These are phyloP conservation scores for Entomyzon cyanotis DNA, from an alignment of 2,113 vertebrate genomes.

Conservation along the genomic window DNA sequence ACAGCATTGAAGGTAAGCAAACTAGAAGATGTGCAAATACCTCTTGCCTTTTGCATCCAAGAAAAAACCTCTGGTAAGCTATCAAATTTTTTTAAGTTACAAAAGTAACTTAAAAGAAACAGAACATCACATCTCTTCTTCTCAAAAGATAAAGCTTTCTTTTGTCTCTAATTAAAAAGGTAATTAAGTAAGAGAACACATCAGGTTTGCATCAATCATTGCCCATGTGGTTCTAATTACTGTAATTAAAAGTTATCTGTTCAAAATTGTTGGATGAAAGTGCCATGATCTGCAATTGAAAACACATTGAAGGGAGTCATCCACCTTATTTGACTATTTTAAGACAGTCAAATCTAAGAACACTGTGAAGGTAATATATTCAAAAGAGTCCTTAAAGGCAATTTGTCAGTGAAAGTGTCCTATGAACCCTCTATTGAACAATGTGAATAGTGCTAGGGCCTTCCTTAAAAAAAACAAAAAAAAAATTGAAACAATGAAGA, in stretches of 20 bases:
- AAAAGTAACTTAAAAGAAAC: constrained; percentile 62
- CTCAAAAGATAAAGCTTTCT: constrained; percentile 84
- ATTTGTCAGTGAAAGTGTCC: constrained; percentile 47
- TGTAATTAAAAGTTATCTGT: constrained; percentile 83
- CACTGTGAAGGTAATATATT: constrained; percentile 24
- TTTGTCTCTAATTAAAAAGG: constrained; percentile 81
- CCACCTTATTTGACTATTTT: constrained; percentile 51
- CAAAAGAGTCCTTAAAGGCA: constrained; percentile 41
- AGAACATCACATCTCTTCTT: constrained; percentile 75
- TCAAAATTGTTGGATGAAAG: constrained; percentile 76
- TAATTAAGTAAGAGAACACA: constrained; percentile 78
- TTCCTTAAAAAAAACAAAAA: background rate
- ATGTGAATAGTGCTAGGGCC: background rate
- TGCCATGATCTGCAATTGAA: constrained; percentile 78
- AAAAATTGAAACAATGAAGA: background rate
- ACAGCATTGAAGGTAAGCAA: background rate
- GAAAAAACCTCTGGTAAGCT: constrained; percentile 70
- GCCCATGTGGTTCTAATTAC: constrained; percentile 81
- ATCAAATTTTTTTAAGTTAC: constrained; percentile 73
- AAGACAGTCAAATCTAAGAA: constrained; percentile 56
- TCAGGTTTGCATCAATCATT: constrained; percentile 78
- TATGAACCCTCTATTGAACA: constrained; percentile 1
- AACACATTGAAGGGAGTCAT: constrained; percentile 75
- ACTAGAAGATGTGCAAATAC: background rate
- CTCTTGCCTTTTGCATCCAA: constrained; percentile 71